Evolutionary conservation across 2,888 invertebrate genomes (phyloP).

Genomic region (Drosophila mayaguana): DNA sequence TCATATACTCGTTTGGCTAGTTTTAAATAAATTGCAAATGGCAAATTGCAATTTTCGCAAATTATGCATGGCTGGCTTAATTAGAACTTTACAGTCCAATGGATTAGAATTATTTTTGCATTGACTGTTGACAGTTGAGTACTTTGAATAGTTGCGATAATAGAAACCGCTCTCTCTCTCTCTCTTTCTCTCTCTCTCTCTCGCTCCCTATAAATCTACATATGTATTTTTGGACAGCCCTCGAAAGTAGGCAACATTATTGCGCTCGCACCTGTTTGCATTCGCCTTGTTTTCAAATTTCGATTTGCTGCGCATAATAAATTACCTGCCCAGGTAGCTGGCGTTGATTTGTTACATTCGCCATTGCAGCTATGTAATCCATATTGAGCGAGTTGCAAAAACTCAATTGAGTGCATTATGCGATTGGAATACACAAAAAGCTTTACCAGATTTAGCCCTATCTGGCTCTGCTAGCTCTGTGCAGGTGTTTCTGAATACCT

Average conservation of each 20-base stretch:
- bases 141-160: constrained; percentile 13
- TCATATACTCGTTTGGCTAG: constrained; percentile 7
- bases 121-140: constrained; percentile 31
- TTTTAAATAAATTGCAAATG: constrained; percentile 30
- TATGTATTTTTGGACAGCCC: not conserved
- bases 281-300: constrained; percentile 22
- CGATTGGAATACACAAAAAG: constrained; percentile 21
- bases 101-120: constrained; percentile 46
- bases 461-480: not conserved
- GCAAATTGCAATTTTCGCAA: constrained; percentile 35
- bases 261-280: constrained; percentile 15
- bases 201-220: no score
- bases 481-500: constrained; percentile 49
- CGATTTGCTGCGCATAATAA: constrained; percentile 47
- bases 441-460: not conserved
- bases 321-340: constrained; percentile 20
- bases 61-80: constrained; percentile 53
- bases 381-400: constrained; percentile 16
- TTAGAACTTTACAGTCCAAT: constrained; percentile 55
- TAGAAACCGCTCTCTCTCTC: not conserved
- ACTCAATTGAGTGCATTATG: constrained; percentile 76
- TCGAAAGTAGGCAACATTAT: constrained; percentile 26
- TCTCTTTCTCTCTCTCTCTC: not conserved
- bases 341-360: constrained; percentile 36
- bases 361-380: constrained; percentile 1